These are phyloP conservation scores for Eristalis arbustorum DNA, from an alignment of 2,888 invertebrate genomes.

Conservation along the genomic window DNA sequence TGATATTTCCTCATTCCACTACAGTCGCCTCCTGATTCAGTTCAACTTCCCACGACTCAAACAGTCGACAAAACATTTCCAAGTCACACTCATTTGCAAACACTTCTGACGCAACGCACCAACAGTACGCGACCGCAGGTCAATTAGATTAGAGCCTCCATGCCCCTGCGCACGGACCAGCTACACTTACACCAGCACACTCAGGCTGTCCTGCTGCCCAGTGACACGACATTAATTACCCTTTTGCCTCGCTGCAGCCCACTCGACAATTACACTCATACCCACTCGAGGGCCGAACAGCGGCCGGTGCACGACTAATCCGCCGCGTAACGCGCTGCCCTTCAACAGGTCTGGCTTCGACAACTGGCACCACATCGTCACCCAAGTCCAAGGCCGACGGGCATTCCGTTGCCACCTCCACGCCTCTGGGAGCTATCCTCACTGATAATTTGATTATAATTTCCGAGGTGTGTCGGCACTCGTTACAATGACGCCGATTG, in stretches of 20 bases:
- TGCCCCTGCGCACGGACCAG: constrained; percentile 2
- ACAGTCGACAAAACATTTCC: not conserved
- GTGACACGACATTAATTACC: constrained; percentile 54
- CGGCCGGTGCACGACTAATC: not conserved
- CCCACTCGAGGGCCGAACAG: not conserved
- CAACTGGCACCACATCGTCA: constrained; percentile 3
- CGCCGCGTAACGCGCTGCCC: not conserved
- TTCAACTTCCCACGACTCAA: not conserved
- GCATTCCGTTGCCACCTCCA: constrained; percentile 10
- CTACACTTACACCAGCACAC: constrained; percentile 9
- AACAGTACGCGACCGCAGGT: constrained; percentile 14
- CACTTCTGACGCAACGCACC: not conserved
- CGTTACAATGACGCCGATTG: not conserved
- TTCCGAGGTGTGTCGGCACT: constrained; percentile 40
- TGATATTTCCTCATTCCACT: not conserved
- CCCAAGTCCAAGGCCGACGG: not conserved
- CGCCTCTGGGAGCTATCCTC: constrained; percentile 5
- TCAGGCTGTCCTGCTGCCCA: constrained; percentile 25
- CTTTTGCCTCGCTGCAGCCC: constrained; percentile 9
- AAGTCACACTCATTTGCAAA: constrained; percentile 3
- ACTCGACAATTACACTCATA: constrained; percentile 31
- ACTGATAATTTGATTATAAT: constrained; percentile 67
- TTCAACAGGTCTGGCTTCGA: constrained; percentile 38
- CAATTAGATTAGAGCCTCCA: constrained; percentile 49
- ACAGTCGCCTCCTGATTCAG: not conserved